These are phyloP conservation scores for Homarus americanus DNA, from an alignment of 1,140 invertebrate genomes.

Conservation along the genomic window DNA sequence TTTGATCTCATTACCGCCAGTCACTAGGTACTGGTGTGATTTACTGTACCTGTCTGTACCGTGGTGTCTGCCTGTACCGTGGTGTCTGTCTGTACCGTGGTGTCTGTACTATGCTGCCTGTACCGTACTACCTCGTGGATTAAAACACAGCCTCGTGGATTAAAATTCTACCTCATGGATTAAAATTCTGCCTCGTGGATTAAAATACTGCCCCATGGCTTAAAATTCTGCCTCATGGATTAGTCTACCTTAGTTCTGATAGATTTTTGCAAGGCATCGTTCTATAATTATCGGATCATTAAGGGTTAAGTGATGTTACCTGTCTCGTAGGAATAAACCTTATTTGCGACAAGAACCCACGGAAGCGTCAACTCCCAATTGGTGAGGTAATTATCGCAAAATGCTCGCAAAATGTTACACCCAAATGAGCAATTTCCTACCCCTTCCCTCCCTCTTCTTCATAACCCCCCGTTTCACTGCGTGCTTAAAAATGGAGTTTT, in stretches of 20 bases:
- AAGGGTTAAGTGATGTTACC: not conserved
- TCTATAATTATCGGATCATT: not conserved
- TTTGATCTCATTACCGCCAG: constrained; percentile 27
- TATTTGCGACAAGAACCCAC: not conserved
- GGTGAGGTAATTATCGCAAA: constrained; percentile 41
- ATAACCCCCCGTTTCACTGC: constrained; percentile 21
- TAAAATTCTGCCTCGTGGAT: no score
- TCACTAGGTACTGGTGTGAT: no score
- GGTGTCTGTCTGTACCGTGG: constrained; percentile 23
- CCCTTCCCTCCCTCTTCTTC: no score
- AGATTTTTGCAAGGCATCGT: not conserved
- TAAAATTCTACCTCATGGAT: no score
- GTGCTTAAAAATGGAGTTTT: constrained; percentile 36
- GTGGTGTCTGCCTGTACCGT: no score
- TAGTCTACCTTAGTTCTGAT: not conserved
- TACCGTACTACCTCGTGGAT: no score
- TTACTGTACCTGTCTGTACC: no score
- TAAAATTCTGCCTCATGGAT: no score
- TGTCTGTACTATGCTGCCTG: no score
- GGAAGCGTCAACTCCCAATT: not conserved
- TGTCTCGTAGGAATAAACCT: not conserved
- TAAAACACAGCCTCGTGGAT: no score
- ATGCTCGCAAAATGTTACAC: constrained; percentile 52
- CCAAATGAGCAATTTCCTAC: constrained; percentile 49
- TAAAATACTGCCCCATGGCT: no score